Percentiles rank a stretch among this genome's conserved stretches.
Conservation (phyloP, 2,797 vertebrate species). For the Malurus splendens region DNA sequence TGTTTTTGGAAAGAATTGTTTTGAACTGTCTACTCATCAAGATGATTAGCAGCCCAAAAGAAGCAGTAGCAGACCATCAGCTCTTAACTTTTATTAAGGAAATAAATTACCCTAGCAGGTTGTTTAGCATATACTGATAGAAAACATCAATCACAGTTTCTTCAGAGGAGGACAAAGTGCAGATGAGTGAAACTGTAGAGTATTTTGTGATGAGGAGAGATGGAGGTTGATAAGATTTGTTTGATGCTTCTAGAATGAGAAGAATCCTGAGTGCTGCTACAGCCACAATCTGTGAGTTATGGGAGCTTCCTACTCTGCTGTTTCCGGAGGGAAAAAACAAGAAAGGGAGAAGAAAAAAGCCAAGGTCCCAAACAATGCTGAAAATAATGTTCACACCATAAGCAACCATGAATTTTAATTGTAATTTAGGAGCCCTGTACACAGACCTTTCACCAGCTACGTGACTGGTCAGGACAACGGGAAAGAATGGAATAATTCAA, state of each 20-base stretch:
- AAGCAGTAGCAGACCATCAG: conserved; percentile 12
- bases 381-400: not conserved
- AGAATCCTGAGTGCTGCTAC: not conserved
- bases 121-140: conserved; percentile 38
- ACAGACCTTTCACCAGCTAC: not conserved
- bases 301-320: not conserved
- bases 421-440: not conserved
- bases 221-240: not conserved
- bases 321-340: not conserved
- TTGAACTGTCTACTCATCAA: conserved; percentile 39
- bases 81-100: conserved; percentile 58
- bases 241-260: not conserved
- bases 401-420: not conserved
- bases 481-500: not conserved
- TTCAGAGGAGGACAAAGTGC: not conserved
- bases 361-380: not conserved
- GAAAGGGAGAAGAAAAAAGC: not conserved
- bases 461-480: not conserved
- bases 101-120: conserved; percentile 43
- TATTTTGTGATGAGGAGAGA: not conserved
- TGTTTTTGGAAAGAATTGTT: not conserved
- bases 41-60: conserved; percentile 9
- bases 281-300: not conserved
- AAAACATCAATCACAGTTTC: conserved; percentile 51
- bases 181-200: not conserved